Base-by-base conservation (phyloP, 2,113 vertebrate genomes). In the Neodontobutis hainanensis region DNA sequence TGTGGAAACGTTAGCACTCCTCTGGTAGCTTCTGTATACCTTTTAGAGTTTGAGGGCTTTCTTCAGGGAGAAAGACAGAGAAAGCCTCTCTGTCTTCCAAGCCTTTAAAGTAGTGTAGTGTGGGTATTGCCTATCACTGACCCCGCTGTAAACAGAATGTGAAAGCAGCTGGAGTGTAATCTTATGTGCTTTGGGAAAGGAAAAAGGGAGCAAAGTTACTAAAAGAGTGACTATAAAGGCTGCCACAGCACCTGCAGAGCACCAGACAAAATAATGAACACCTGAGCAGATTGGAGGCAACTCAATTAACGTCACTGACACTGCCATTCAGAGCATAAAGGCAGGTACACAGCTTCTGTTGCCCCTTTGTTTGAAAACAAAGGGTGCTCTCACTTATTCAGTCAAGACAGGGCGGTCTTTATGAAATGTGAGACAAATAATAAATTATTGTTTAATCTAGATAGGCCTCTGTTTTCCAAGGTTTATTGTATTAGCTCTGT, bases 381-480 rank as follows among this genome's bases (percentile, higher is more conserved):
- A 96, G 93, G 94, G 82, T 90, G 91, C 94, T 70, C 91, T 88
- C 77, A 85, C 92, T 89, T 93, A 94, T 94, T 95, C 86, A 89
- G 84, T 85, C 89, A 77, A 87, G 91, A 94, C 93, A 93, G 92
- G 91, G 78, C 89, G 88, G 80, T 88, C 88, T 94, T 95, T 95
- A 93, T 95, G 85, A 93, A 91, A 90, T 75, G 60, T 81, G 90
- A 91, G 81, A 92, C 92, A 89, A 91, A 94, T 95, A 94, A 94
- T 95, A 94, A 95, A 90, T 95, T 93, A 96, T 94, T 95, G 92
- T 97, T 95, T 95, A 94, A 93, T 92, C 91, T 93, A 90, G 92
- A 94, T 94, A 93, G 62, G 83, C 90, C 89, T 87, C 90, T 92
- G 86, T 94, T 95, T 93, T 92, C 90, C 90, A 90, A 90, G 89